Evolutionary conservation across 2,797 vertebrate genomes (phyloP).

Genomic region (Lemur catta): DNA sequence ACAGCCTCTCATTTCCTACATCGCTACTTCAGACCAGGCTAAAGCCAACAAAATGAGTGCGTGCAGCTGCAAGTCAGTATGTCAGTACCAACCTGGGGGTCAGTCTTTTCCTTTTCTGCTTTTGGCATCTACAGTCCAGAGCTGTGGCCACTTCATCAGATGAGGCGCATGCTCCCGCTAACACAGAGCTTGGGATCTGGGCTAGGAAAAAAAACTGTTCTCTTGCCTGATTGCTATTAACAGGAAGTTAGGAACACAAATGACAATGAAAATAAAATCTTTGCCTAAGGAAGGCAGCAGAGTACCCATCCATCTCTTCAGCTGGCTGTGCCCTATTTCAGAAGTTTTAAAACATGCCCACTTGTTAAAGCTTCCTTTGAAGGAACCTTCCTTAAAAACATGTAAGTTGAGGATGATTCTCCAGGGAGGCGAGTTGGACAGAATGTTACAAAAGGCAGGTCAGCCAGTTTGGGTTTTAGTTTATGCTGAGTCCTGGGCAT

Average conservation of each 20-base stretch:
- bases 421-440: background rate
- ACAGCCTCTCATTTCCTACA: background rate
- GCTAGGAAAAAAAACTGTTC: background rate
- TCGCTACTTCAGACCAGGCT: background rate
- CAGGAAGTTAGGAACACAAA: background rate
- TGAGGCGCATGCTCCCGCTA: background rate
- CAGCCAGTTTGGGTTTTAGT: background rate
- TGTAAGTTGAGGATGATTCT: background rate
- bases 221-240: background rate
- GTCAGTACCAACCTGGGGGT: background rate
- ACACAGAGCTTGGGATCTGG: background rate
- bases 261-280: background rate
- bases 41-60: background rate
- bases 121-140: background rate
- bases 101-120: background rate
- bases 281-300: background rate
- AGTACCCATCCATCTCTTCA: background rate
- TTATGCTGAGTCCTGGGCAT: background rate
- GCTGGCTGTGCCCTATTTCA: background rate
- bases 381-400: background rate
- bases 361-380: background rate
- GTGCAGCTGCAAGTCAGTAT: background rate
- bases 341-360: background rate
- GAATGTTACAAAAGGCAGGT: background rate
- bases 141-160: background rate